Percentiles rank a stretch among this genome's conserved stretches.
These are phyloP conservation scores for Deilephila elpenor DNA, from an alignment of 2,888 invertebrate species.

Conservation along the genomic window DNA sequence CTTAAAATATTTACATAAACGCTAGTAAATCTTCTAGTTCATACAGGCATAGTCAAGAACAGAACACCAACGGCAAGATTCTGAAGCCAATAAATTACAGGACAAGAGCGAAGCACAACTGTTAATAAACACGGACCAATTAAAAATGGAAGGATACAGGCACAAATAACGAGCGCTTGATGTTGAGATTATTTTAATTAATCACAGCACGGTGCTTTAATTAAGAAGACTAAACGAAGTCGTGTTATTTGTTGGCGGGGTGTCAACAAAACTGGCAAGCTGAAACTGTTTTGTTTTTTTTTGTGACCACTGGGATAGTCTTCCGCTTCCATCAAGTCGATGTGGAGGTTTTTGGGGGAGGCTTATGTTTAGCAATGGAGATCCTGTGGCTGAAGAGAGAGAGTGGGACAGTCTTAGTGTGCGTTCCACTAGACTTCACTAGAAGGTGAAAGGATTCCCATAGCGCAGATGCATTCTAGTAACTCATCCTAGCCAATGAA, in stretches of 20 bases:
- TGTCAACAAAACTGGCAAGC: background rate
- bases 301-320: no score
- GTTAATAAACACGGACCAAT: conserved; percentile 2
- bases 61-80: background rate
- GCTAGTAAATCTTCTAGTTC: background rate
- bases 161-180: background rate
- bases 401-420: no score
- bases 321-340: no score
- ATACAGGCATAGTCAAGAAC: background rate
- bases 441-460: no score
- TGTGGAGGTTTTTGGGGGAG: no score
- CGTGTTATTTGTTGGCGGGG: background rate
- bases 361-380: no score
- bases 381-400: no score
- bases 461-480: no score
- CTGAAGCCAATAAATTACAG: background rate
- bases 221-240: background rate
- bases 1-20: background rate
- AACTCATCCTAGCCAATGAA: no score
- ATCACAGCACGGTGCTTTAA: background rate
- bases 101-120: background rate
- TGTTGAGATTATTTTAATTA: conserved; percentile 11
- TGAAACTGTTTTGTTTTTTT: background rate
- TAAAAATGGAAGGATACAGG: conserved; percentile 14
- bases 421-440: no score